phyloP scores from a whole-genome alignment of 2,797 vertebrate genomes.

The Perodicticus potto region DNA sequence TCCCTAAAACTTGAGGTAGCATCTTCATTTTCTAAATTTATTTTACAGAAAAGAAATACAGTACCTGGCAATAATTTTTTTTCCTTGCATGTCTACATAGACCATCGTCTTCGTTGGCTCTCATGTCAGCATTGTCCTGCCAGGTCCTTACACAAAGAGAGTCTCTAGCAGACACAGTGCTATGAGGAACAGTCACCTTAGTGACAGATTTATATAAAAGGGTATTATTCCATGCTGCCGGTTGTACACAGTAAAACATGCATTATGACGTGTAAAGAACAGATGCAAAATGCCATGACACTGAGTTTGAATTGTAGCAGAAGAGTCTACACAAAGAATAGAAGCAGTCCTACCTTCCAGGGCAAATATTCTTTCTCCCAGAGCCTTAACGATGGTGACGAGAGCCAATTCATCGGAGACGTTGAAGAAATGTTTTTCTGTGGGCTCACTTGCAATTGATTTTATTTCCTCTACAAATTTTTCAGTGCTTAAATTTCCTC shows the following conservation, averaged over 20 bases:
- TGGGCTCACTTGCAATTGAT: conserved; percentile 93
- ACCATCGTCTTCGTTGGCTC: accelerated
- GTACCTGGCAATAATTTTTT: neutral
- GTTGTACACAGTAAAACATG: neutral
- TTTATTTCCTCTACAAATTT: conserved; percentile 96
- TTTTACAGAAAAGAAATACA: neutral
- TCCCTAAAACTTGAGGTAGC: neutral
- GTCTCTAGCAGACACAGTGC: neutral
- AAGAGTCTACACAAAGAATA: conserved; percentile 19
- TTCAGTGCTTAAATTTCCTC: conserved; percentile 93
- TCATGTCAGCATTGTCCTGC: too few species aligned
- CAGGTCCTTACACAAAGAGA: neutral
- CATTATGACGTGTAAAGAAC: neutral
- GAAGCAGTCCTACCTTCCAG: conserved; percentile 93
- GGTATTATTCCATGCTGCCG: neutral
- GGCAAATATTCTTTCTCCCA: conserved; percentile 97
- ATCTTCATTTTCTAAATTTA: neutral
- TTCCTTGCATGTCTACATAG: accelerated
- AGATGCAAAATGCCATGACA: neutral
- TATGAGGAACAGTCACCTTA: neutral
- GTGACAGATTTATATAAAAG: neutral
- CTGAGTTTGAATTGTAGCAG: neutral
- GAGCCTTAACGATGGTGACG: conserved; percentile 94
- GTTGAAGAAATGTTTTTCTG: conserved; percentile 98
- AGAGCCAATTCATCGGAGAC: conserved; percentile 96